Evolutionary conservation across 2,888 invertebrate species (phyloP).

Genomic region (Criorhina ranunculi): DNA sequence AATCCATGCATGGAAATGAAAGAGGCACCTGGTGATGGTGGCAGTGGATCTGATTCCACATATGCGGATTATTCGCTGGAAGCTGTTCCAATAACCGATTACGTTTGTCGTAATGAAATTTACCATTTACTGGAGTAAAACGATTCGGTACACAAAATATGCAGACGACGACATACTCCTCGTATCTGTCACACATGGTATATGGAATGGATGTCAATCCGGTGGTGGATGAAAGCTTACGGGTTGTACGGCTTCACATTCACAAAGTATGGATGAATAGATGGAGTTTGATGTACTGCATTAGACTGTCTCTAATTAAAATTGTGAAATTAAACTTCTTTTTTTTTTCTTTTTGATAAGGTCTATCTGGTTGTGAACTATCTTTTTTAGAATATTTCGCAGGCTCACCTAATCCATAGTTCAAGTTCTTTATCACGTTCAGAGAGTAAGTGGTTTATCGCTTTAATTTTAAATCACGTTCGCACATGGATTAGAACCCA

Average conservation of each 20-base stretch:
- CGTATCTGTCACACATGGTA: background rate
- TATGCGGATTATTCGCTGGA: conserved; percentile 48
- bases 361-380: conserved; percentile 20
- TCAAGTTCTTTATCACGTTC: conserved; percentile 51
- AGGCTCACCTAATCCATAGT: conserved; percentile 49
- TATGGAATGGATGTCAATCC: conserved; percentile 35
- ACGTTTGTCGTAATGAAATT: conserved; percentile 35
- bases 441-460: conserved; percentile 45
- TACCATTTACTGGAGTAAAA: conserved; percentile 10
- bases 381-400: conserved; percentile 23
- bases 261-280: background rate
- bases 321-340: conserved; percentile 6
- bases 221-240: background rate
- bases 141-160: conserved; percentile 10
- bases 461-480: conserved; percentile 44
- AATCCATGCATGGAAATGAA: background rate
- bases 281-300: conserved; percentile 16
- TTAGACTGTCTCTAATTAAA: conserved; percentile 5
- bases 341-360: conserved; percentile 19
- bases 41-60: no score
- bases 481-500: conserved; percentile 27
- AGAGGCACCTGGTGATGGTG: conserved; percentile 4
- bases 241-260: conserved; percentile 19
- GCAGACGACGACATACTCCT: background rate
- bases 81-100: conserved; percentile 63